Evolutionary conservation across 2,888 invertebrate species (phyloP).

Genomic region (Ormyrus rosae): DNA sequence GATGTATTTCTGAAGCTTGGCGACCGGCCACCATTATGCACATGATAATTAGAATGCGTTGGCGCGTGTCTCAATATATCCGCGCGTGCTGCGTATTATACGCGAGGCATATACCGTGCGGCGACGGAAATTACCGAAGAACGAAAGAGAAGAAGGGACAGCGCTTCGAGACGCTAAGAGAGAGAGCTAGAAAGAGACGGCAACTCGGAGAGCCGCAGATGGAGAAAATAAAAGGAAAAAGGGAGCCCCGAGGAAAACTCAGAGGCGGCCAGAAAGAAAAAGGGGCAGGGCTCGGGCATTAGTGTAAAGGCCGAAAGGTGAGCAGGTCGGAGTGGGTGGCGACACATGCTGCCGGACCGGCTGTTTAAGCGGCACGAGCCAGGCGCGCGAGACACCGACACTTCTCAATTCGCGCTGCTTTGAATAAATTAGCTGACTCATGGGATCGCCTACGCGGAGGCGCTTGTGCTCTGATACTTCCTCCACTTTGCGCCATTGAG

Average conservation of each 20-base stretch:
- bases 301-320: slow-evolving; percentile 27
- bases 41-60: slow-evolving; percentile 77
- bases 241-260: slow-evolving; percentile 12
- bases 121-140: slow-evolving; percentile 40
- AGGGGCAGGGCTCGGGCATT: slow-evolving; percentile 8
- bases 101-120: slow-evolving; percentile 50
- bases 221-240: slow-evolving; percentile 50
- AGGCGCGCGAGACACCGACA: slow-evolving; percentile 14
- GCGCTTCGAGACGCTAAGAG: not conserved
- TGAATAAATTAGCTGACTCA: slow-evolving; percentile 71
- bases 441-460: slow-evolving; percentile 58
- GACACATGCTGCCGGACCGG: slow-evolving; percentile 60
- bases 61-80: slow-evolving; percentile 76
- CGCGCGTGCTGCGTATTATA: slow-evolving; percentile 65
- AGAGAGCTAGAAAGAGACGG: slow-evolving; percentile 33
- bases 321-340: slow-evolving; percentile 61
- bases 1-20: slow-evolving; percentile 76
- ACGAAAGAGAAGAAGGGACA: not conserved
- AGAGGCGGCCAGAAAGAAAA: slow-evolving; percentile 2
- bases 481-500: slow-evolving; percentile 48
- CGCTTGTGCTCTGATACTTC: slow-evolving; percentile 51
- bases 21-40: slow-evolving; percentile 75
- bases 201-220: slow-evolving; percentile 39
- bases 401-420: slow-evolving; percentile 55
- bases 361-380: slow-evolving; percentile 56